A percentile compares a stretch with the other conserved stretches of the same genome.
phyloP scores from a whole-genome alignment of 2,888 invertebrate genomes.

The Mamestra brassicae region DNA sequence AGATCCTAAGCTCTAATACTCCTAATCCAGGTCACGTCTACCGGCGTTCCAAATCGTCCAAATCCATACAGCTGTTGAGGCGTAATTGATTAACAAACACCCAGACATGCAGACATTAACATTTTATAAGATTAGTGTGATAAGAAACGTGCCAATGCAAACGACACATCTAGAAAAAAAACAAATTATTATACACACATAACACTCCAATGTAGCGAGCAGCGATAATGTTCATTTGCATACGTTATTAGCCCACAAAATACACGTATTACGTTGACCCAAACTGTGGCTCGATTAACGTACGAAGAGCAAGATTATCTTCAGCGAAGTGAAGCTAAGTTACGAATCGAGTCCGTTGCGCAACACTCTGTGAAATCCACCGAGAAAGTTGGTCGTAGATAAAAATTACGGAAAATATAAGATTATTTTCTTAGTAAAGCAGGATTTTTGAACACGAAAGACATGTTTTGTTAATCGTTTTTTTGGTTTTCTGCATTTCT shows the following conservation, averaged over 20 bases:
- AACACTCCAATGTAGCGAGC: conserved; percentile 4
- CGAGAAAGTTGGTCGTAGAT: conserved; percentile 63
- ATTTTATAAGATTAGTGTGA: background rate
- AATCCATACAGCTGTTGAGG: background rate
- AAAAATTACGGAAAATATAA: conserved; percentile 59
- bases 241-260: conserved; percentile 35
- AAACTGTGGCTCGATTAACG: conserved; percentile 36
- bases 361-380: conserved; percentile 56
- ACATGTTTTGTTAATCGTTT: conserved; percentile 28
- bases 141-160: background rate
- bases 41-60: background rate
- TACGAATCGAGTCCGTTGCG: conserved; percentile 56
- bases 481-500: conserved; percentile 36
- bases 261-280: conserved; percentile 41
- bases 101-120: background rate
- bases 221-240: conserved; percentile 29
- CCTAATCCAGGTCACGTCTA: background rate
- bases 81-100: background rate
- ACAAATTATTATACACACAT: background rate
- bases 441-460: conserved; percentile 31
- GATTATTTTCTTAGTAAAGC: conserved; percentile 30
- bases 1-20: no score
- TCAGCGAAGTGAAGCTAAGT: conserved; percentile 45
- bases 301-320: conserved; percentile 48
- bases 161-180: background rate